These are phyloP conservation scores for Diaprepes abbreviatus DNA, from an alignment of 2,888 invertebrate species.

Conservation along the genomic window DNA sequence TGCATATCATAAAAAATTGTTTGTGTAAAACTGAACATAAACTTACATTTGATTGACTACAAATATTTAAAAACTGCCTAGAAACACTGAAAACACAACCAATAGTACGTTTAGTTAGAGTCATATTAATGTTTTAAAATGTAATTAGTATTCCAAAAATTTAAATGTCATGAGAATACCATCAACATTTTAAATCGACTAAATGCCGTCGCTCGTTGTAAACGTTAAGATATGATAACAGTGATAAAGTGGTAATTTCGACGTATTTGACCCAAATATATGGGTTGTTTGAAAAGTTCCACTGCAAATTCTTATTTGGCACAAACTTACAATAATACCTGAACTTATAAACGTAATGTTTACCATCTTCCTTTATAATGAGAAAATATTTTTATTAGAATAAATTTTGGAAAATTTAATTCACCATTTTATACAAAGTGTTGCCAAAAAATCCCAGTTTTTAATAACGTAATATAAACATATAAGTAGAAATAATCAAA, in stretches of 20 bases:
- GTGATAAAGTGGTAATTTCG: slow-evolving; percentile 1
- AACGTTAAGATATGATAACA: slow-evolving; percentile 20
- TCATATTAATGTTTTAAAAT: slow-evolving; percentile 4
- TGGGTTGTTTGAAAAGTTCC: not conserved
- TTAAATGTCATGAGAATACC: slow-evolving; percentile 5
- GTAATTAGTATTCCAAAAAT: not conserved
- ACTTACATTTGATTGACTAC: not conserved
- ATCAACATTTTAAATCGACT: slow-evolving; percentile 13
- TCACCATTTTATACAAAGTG: too few relatives aligned
- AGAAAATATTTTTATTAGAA: too few relatives aligned
- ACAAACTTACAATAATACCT: too few relatives aligned
- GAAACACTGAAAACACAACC: slow-evolving; percentile 4
- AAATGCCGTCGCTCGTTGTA: slow-evolving; percentile 5
- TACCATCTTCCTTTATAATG: too few relatives aligned
- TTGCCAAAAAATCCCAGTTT: too few relatives aligned
- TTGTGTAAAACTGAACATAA: too few relatives aligned
- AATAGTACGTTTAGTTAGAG: not conserved
- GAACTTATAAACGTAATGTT: too few relatives aligned
- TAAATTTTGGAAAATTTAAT: too few relatives aligned
- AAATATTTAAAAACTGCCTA: slow-evolving; percentile 8
- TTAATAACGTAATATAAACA: too few relatives aligned
- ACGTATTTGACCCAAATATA: slow-evolving; percentile 5
- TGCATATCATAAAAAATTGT: too few relatives aligned
- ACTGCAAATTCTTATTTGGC: too few relatives aligned
- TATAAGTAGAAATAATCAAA: too few relatives aligned